Conservation (phyloP, 2,888 invertebrate genomes). For the Tenthredo scrophulariae region DNA sequence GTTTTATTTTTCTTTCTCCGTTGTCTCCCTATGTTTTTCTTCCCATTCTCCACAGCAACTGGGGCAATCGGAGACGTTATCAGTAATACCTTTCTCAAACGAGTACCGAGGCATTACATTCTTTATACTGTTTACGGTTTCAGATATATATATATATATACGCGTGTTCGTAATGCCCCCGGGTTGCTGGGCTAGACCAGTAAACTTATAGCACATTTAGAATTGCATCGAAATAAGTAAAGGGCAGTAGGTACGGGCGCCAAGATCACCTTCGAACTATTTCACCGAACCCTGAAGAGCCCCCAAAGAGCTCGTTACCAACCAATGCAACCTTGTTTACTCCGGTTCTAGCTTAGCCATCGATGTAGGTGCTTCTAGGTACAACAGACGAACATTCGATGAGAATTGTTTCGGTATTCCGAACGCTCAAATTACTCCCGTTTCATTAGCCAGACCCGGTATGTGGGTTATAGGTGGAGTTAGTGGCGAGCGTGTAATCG, state of each 20-base stretch:
- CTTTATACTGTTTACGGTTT: not conserved
- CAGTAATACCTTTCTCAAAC: slow-evolving; percentile 39
- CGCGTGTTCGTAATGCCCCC: not conserved
- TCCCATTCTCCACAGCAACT: not conserved
- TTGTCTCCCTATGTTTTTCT: slow-evolving; percentile 1
- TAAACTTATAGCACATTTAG: slow-evolving; percentile 3
- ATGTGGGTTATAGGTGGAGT: slow-evolving; percentile 23
- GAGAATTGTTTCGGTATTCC: slow-evolving; percentile 31
- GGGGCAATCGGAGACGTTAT: slow-evolving; percentile 51
- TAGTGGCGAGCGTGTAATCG: slow-evolving; percentile 47
- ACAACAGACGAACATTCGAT: slow-evolving; percentile 27
- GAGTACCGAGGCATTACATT: slow-evolving; percentile 11
- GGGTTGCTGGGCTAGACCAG: not conserved
- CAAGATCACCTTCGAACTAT: slow-evolving; percentile 30
- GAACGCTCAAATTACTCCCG: slow-evolving; percentile 41
- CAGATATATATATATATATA: not conserved
- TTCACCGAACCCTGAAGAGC: slow-evolving; percentile 24
- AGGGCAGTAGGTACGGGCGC: not conserved
- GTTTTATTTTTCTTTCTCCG: not conserved
- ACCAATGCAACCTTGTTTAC: slow-evolving; percentile 46
- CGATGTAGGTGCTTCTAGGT: not conserved
- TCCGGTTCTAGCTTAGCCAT: not conserved
- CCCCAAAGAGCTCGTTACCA: slow-evolving; percentile 21
- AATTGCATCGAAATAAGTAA: slow-evolving; percentile 35
- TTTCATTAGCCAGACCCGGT: slow-evolving; percentile 43